These are phyloP conservation scores for Hemibagrus wyckioides DNA, from an alignment of 2,113 vertebrate genomes.

Conservation along the genomic window DNA sequence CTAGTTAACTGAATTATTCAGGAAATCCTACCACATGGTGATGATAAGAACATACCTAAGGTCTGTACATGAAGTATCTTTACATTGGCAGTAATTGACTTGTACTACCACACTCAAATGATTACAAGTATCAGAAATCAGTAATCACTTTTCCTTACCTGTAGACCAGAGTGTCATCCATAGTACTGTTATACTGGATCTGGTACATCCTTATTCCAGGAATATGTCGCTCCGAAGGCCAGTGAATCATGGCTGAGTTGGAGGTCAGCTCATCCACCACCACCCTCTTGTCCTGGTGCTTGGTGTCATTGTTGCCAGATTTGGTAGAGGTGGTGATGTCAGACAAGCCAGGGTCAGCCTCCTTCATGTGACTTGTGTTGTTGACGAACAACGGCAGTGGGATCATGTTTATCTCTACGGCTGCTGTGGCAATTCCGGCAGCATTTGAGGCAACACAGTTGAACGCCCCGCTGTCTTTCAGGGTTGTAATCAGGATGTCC, in stretches of 20 bases:
- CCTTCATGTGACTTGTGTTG: constrained; percentile 80
- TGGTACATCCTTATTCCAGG: constrained; percentile 93
- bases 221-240: constrained; percentile 85
- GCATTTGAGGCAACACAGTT: constrained; percentile 93
- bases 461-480: constrained; percentile 88
- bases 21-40: not conserved
- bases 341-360: constrained; percentile 81
- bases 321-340: constrained; percentile 89
- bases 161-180: constrained; percentile 90
- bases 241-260: constrained; percentile 84
- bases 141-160: constrained; percentile 72
- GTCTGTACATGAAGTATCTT: not conserved
- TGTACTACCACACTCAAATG: not conserved
- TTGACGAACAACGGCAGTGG: constrained; percentile 85
- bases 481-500: constrained; percentile 88
- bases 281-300: constrained; percentile 77
- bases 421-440: constrained; percentile 84
- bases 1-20: not conserved
- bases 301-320: constrained; percentile 84
- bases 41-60: not conserved
- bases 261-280: constrained; percentile 82
- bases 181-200: constrained; percentile 92
- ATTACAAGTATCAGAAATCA: not conserved
- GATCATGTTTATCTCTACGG: constrained; percentile 84
- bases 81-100: too few species aligned